Base-by-base conservation (phyloP, 2,113 vertebrate species). In the Siniperca chuatsi region DNA sequence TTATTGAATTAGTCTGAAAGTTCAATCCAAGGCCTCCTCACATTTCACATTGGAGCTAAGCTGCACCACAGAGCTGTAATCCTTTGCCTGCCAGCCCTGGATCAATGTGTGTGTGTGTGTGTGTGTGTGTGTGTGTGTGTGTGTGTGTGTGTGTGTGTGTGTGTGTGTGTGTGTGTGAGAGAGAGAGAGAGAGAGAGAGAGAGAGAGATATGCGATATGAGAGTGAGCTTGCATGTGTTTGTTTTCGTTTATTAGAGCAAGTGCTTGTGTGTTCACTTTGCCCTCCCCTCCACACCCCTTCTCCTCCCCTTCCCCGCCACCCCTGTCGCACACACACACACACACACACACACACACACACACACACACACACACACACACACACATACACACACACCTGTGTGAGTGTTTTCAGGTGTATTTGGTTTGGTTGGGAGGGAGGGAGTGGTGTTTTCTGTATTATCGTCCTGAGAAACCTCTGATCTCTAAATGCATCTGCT, bases 1-100 rank as follows among this genome's bases (percentile, higher is more conserved):
- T 99, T 98, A 99, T 95, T 98, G 97, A 98, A 99, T 98, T 98
- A 98, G 96, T 94, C 96, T 96, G 93, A 96, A 98, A 98, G 97
- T 98, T 99, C 97, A 98, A 95, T 95, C 96, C 90, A 85, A 95
- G 97, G 83, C 84, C 91, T 91, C 95, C 96, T 98, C 97, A 91
- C 93, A 96, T 99, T 98, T 98, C 98, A 95, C 96, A 96, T 97
- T 92, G 94, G 95, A 96, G 96, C 94, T 94, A 95, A 96, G 95
- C 95, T 96, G 96, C 96, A 87, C 82, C 79, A 81, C 61, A 79
- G 83, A 90, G 85, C 61, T 1, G n/a, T 93, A 93, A 94, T 93
- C 94, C 90, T 84, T 66, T 48, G 82, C 91, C 83, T 89, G 78
- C 54, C 67, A 92, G 81, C 79, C 78, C 76, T 83, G 82, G 70